Conservation (phyloP, 2,888 invertebrate genomes). For the Drosophila cyrtoloma region DNA sequence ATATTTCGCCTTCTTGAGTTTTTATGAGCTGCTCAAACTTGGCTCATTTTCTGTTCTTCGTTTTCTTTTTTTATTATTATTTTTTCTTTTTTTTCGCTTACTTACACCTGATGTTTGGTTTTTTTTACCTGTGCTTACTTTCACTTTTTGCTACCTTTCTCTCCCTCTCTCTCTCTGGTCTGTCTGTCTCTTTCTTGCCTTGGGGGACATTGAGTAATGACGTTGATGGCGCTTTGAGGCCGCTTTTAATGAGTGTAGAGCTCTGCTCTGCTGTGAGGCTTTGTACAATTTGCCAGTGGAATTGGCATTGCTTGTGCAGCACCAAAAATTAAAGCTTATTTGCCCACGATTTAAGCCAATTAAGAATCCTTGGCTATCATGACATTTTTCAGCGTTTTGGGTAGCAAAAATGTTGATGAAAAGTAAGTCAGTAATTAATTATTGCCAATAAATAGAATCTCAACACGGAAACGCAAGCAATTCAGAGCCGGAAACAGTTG, state of each 20-base stretch:
- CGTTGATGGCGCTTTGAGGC: conserved; percentile 30
- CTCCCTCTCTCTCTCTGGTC: background rate
- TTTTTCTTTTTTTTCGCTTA: conserved; percentile 46
- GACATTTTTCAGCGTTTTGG: conserved; percentile 1
- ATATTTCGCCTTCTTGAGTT: conserved; percentile 71
- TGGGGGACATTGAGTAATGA: conserved; percentile 45
- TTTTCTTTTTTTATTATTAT: conserved; percentile 18
- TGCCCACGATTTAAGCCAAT: conserved; percentile 28
- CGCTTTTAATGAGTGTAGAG: conserved; percentile 34
- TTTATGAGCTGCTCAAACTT: conserved; percentile 73
- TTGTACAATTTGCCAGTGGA: background rate
- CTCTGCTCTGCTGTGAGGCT: conserved; percentile 8
- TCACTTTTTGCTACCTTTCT: background rate
- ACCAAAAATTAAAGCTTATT: conserved; percentile 6
- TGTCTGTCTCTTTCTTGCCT: conserved; percentile 5
- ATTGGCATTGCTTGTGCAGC: conserved; percentile 21
- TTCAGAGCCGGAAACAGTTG: background rate
- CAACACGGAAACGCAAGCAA: background rate
- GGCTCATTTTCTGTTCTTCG: conserved; percentile 21
- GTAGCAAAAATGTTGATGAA: background rate
- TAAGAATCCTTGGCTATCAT: conserved; percentile 5
- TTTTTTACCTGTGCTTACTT: conserved; percentile 45
- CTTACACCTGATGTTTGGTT: conserved; percentile 65
- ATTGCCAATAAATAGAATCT: background rate
- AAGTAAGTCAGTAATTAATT: background rate